These are phyloP conservation scores for Pangasius mekongensis DNA, from an alignment of 2,797 vertebrate genomes.

Conservation along the genomic window DNA sequence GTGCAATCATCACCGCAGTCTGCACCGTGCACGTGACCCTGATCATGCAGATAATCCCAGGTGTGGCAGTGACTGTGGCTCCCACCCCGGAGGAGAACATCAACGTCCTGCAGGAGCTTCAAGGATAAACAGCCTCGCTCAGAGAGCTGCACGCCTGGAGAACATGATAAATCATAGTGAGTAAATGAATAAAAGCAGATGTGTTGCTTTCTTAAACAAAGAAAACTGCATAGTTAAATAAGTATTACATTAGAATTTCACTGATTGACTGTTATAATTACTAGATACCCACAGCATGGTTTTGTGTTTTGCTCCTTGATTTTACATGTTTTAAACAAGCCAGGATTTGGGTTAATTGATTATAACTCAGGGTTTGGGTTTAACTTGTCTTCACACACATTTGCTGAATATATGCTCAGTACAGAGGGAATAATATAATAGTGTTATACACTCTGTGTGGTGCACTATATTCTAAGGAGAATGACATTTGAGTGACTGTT, in stretches of 20 bases:
- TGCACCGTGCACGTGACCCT: conserved; percentile 24
- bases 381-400: neutral
- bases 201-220: neutral
- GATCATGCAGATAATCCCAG: conserved; percentile 40
- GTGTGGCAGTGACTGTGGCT: conserved; percentile 31
- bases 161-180: conserved; percentile 8
- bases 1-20: conserved; percentile 29
- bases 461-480: neutral
- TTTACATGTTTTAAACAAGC: neutral
- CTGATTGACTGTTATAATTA: neutral
- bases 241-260: neutral
- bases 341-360: neutral
- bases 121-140: conserved; percentile 59
- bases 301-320: neutral
- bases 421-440: neutral
- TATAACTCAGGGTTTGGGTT: too few relatives aligned
- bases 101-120: conserved; percentile 59
- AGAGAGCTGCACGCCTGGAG: conserved; percentile 61
- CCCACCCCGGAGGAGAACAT: conserved; percentile 40
- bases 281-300: neutral
- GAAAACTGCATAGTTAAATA: neutral
- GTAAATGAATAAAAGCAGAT: neutral
- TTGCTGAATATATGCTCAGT: neutral
- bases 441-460: neutral
- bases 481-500: too few relatives aligned